Evolutionary conservation across 2,797 vertebrate genomes (phyloP).

Genomic region (Chaenodraco wilsoni): DNA sequence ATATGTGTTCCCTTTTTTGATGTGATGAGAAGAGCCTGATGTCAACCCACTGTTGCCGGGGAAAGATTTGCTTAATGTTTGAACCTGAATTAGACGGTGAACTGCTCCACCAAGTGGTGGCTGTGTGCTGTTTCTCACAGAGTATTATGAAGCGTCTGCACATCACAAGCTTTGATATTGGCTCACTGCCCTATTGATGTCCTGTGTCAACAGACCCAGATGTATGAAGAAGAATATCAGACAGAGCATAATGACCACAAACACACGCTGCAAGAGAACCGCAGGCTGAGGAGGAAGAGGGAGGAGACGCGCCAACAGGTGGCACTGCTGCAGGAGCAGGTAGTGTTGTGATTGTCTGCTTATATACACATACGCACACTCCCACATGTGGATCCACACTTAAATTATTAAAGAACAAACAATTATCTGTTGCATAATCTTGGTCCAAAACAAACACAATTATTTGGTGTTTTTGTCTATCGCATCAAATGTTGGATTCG

Average conservation of each 20-base stretch:
- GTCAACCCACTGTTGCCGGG: slow-evolving; percentile 75
- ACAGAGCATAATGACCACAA: slow-evolving; percentile 84
- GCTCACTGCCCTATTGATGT: slow-evolving; percentile 37
- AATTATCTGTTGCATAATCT: background rate
- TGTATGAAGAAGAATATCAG: slow-evolving; percentile 85
- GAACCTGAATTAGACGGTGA: slow-evolving; percentile 32
- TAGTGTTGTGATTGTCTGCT: slow-evolving; percentile 37
- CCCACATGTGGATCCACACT: background rate
- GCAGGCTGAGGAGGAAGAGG: slow-evolving; percentile 80
- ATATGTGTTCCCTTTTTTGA: slow-evolving; percentile 37
- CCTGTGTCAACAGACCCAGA: slow-evolving; percentile 79
- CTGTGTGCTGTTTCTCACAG: background rate
- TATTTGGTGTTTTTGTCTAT: slow-evolving; percentile 1
- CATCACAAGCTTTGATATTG: slow-evolving; percentile 21
- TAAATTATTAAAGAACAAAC: background rate
- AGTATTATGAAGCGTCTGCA: slow-evolving; percentile 22
- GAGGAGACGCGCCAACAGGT: slow-evolving; percentile 86
- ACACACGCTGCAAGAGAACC: slow-evolving; percentile 84
- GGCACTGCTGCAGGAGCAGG: slow-evolving; percentile 85
- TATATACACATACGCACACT: background rate
- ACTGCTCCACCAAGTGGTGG: slow-evolving; percentile 77
- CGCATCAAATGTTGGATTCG: background rate
- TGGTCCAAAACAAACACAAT: background rate
- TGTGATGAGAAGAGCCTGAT: slow-evolving; percentile 50
- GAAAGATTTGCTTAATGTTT: slow-evolving; percentile 55